Percentiles rank a stretch among this genome's conserved stretches.
Evolutionary conservation across 2,113 vertebrate species (phyloP).

Genomic region (Abramis brama): DNA sequence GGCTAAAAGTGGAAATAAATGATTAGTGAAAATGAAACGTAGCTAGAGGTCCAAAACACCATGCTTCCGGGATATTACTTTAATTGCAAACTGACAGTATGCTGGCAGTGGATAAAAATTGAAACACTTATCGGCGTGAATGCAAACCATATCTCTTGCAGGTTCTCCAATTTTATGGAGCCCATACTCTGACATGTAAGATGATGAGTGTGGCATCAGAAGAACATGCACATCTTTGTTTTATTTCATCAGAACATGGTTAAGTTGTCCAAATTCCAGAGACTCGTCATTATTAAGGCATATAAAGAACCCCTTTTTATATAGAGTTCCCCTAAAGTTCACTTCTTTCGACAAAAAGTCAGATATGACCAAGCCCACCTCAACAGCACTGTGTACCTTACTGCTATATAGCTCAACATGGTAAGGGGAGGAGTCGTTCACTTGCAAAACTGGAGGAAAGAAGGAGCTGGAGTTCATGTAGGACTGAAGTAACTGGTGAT

Average conservation of each 20-base stretch:
- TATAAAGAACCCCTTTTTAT: slow-evolving; percentile 23
- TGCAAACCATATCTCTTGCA: neutral
- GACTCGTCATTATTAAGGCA: slow-evolving; percentile 12
- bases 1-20: neutral
- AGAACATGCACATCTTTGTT: slow-evolving; percentile 25
- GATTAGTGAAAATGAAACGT: neutral
- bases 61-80: neutral
- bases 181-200: slow-evolving; percentile 11
- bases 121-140: neutral
- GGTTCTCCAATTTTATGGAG: neutral
- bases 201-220: slow-evolving; percentile 8
- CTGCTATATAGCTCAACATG: slow-evolving; percentile 26
- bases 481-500: slow-evolving; percentile 20
- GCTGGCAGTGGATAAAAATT: neutral
- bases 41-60: neutral
- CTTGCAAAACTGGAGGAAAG: slow-evolving; percentile 13
- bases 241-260: slow-evolving; percentile 6
- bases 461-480: slow-evolving; percentile 4
- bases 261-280: slow-evolving; percentile 45
- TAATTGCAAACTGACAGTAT: slow-evolving; percentile 1
- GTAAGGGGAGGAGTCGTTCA: slow-evolving; percentile 33
- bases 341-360: slow-evolving; percentile 22
- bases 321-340: neutral
- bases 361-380: neutral
- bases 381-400: neutral